These are phyloP conservation scores for Oncorhynchus clarkii DNA, from an alignment of 2,113 vertebrate genomes.

Conservation along the genomic window DNA sequence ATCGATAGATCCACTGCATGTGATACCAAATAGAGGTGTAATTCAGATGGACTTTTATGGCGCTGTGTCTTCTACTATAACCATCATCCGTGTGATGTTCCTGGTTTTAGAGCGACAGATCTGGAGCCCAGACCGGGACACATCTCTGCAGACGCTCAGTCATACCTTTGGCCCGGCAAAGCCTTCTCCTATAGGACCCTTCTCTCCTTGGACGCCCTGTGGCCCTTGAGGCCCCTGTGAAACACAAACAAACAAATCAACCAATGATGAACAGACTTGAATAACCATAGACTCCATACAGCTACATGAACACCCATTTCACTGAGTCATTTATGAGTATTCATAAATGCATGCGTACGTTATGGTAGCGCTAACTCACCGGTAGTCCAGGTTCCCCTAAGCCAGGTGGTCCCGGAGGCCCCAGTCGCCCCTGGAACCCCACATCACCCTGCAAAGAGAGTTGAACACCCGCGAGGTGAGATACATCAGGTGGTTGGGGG, in stretches of 20 bases:
- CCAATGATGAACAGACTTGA: not conserved
- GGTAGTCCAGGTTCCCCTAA: slow-evolving; percentile 80
- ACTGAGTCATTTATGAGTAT: not conserved
- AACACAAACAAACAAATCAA: slow-evolving; percentile 18
- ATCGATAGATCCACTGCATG: not conserved
- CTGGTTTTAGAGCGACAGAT: slow-evolving; percentile 15
- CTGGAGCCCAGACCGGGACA: slow-evolving; percentile 32
- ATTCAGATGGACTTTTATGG: not conserved
- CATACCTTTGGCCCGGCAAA: slow-evolving; percentile 85
- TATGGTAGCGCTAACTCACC: slow-evolving; percentile 67
- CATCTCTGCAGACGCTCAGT: not conserved
- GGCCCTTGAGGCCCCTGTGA: slow-evolving; percentile 84
- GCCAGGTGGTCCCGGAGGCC: slow-evolving; percentile 79
- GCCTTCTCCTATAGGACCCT: slow-evolving; percentile 82
- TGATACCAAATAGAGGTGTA: not conserved
- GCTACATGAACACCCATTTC: not conserved
- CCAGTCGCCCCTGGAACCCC: slow-evolving; percentile 78
- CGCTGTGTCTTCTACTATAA: not conserved
- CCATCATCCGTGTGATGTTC: not conserved
- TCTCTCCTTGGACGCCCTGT: slow-evolving; percentile 85
- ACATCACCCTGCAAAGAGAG: slow-evolving; percentile 76
- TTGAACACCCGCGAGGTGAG: not conserved
- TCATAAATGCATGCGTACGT: not conserved
- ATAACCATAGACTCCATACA: not conserved
- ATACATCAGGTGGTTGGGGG: not conserved